Conservation (phyloP, 2,888 invertebrate species). For the Norana najaformis region DNA sequence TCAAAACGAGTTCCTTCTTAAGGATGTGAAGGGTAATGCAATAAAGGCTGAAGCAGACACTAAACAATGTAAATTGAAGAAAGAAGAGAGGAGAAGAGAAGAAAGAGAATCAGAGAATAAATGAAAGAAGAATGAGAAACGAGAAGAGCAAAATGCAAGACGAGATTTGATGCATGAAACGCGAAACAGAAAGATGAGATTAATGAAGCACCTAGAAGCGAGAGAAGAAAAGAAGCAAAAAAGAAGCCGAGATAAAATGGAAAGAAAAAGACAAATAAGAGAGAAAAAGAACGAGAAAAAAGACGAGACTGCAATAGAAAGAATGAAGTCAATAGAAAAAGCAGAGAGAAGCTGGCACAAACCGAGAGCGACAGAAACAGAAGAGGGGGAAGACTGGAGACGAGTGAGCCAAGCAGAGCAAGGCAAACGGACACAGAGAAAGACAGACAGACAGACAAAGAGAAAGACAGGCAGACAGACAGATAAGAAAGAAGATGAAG, state of each 20-base stretch:
- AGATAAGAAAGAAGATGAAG: background rate
- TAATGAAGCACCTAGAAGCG: background rate
- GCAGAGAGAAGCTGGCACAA: too few species aligned
- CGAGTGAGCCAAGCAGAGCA: background rate
- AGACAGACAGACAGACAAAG: background rate
- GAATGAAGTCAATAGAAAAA: too few species aligned
- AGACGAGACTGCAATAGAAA: too few species aligned
- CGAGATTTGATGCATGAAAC: too few species aligned
- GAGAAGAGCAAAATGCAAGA: background rate
- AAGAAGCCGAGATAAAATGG: background rate
- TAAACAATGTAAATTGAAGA: background rate
- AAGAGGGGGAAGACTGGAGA: too few species aligned
- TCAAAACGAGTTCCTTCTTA: background rate
- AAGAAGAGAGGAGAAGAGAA: background rate
- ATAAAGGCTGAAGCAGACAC: background rate
- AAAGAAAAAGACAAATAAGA: background rate
- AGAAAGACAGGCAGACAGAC: background rate
- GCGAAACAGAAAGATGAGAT: background rate
- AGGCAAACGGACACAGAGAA: too few species aligned
- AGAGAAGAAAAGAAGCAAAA: background rate
- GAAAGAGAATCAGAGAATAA: background rate
- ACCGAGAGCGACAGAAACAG: too few species aligned
- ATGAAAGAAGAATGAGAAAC: background rate
- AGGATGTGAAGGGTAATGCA: background rate
- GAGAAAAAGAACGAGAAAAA: too few species aligned